Evolutionary conservation across 2,113 vertebrate species (phyloP), one percentile per base, ranked within the genome.

Genomic region (Xiphorhynchus elegans): DNA sequence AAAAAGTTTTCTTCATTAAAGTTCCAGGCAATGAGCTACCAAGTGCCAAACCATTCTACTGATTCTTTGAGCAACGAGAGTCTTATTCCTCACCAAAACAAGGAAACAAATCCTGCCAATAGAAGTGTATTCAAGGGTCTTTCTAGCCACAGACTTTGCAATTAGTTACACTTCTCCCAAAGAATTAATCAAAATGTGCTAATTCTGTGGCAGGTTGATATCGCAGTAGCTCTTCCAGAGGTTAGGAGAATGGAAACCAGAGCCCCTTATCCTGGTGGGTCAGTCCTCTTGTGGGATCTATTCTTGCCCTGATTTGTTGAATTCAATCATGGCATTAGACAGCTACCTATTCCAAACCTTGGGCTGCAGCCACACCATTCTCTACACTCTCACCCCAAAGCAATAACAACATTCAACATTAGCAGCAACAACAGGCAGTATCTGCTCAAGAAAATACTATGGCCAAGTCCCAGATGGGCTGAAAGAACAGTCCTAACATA

Each of bases 311-410:
- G 28, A 50, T 55, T 73, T 84, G 21, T 39, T 47, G 40, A 84
- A 75, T 39, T 11, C 29, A 67, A 1, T 20, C 0, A 0, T 18
- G 35, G 9, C 31, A 46, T 55, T 31, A 40, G 11, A 47, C 55
- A 91, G 31, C 28, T 44, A 15, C 50, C 19, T 70, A 35, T 33
- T 64, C 66, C 53, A 79, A 47, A 56, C 8, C 42, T 18, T 60
- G 31, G 44, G 29, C 44, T 77, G 44, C 17, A 77, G 46, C 40
- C 44, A 56, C n/a, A 9, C 19, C 7, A 1, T 16, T 60, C 59
- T 59, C 49, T 20, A 11, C 19, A 7, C 52, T 37, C 52, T 31
- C 33, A n/a, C n/a, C 28, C 31, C 53, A 67, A 50, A 91, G 66
- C 13, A 66, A 3, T 14, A 72, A 50, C 6, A 60, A 14, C 29